Percentiles rank a stretch among this genome's conserved stretches.
Evolutionary conservation across 2,797 vertebrate genomes (phyloP).

Genomic region (Petrocephalus sullivani): DNA sequence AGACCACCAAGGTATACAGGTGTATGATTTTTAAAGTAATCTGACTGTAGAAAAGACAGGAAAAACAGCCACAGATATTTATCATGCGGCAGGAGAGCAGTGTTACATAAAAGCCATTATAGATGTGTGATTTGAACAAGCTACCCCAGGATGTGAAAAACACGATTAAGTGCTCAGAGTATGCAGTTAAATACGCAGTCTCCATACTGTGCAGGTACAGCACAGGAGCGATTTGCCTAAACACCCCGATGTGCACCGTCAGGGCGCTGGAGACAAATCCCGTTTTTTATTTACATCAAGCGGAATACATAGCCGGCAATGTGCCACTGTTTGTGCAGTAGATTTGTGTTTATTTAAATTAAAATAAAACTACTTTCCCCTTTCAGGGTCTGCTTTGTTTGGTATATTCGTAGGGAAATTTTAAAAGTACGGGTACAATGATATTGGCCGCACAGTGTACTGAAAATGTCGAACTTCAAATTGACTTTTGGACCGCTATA

Average conservation of each 20-base stretch:
- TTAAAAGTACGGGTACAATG: background rate
- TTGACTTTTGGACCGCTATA: background rate
- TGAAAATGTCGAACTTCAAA: background rate
- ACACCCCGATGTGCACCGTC: background rate
- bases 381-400: background rate
- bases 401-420: background rate
- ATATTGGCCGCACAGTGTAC: background rate
- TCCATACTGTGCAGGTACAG: background rate
- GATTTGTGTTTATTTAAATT: constrained; percentile 9
- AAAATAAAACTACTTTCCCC: background rate
- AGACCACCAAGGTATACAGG: background rate
- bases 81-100: background rate
- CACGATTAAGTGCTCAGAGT: background rate
- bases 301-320: background rate
- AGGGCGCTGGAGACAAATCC: background rate
- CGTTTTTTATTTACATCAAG: background rate
- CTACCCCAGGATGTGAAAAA: background rate
- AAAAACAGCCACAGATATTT: background rate
- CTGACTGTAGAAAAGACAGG: background rate
- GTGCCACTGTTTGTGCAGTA: background rate
- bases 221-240: background rate
- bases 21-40: background rate
- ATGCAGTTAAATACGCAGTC: background rate
- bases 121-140: background rate
- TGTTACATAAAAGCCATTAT: background rate